phyloP scores from a whole-genome alignment of 2,888 invertebrate genomes.

The Drosophila mettleri region DNA sequence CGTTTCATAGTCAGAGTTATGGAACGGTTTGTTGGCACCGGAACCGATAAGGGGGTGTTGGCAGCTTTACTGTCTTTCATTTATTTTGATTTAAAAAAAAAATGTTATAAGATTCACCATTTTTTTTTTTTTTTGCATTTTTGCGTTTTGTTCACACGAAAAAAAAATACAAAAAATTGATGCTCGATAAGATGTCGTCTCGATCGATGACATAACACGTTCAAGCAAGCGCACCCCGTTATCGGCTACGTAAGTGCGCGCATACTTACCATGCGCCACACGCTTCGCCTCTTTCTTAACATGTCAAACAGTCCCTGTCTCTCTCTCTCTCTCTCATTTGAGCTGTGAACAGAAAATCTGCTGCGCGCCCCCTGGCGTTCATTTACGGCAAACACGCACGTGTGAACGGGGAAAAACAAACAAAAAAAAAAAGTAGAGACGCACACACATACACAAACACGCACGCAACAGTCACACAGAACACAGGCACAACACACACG shows the following conservation, averaged over 20 bases:
- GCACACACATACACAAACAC: conserved; percentile 8
- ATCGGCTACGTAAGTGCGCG: conserved; percentile 73
- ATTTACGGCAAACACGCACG: conserved; percentile 20
- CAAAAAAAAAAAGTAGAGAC: conserved; percentile 5
- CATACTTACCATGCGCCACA: conserved; percentile 83
- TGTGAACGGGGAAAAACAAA: conserved; percentile 13
- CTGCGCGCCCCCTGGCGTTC: conserved; percentile 42
- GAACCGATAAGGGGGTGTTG: conserved; percentile 75
- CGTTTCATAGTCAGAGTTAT: conserved; percentile 22
- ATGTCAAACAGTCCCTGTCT: conserved; percentile 45
- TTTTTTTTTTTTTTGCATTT: neutral
- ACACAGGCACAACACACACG: conserved; percentile 19
- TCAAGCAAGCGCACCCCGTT: conserved; percentile 64
- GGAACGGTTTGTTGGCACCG: conserved; percentile 42
- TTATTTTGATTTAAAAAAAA: conserved; percentile 30
- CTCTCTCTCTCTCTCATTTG: conserved; percentile 18
- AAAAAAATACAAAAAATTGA: conserved; percentile 62
- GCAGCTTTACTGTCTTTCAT: conserved; percentile 21
- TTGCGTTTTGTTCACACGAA: too few relatives aligned
- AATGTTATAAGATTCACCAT: neutral
- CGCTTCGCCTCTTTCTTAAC: conserved; percentile 43
- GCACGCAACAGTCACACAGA: conserved; percentile 15
- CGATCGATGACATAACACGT: conserved; percentile 35
- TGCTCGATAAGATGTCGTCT: conserved; percentile 12
- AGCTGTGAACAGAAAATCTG: conserved; percentile 33